Evolutionary conservation across 1,140 invertebrate species (phyloP), one percentile per base, ranked within the genome.

Genomic region (Hormaphis cornu): DNA sequence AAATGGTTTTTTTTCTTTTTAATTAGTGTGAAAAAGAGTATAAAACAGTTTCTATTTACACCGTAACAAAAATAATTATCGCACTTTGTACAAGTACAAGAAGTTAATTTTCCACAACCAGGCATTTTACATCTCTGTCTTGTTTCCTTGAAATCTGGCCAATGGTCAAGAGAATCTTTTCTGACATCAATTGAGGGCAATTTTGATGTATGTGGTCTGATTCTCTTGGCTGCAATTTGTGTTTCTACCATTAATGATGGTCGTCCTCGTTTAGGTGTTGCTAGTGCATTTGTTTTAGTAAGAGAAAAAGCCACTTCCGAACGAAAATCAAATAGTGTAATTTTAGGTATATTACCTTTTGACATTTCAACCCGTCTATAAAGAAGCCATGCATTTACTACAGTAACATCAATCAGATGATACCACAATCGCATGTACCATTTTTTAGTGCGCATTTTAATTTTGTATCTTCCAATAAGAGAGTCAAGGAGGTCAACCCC

Each of bases 381-480:
- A 20, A 75, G 52, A 0, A 77, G 66, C 74, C 76, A 76, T 1
- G 74, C 20, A 70, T 76, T 76, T 8, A 72, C 61, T 44, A 75
- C 69, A 10, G 73, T 69, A 16, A 76, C 46, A 37, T 76, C 73
- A 44, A 75, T 70, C 26, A 74, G 53, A 46, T 76, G 75, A 40
- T 75, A 76, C 56, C 76, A 76, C 12, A 76, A 33, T 7, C 73
- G 56, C n/a, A 76, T 75, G 37, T 77, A 73, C 74, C 75, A 78
- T 69, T 75, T 76, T 72, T 73, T 76, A 1, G 28, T 73, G 56
- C 74, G 76, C 69, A 77, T 75, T 71, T 63, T 74, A n/a, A 78
- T 76, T 56, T 73, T 70, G 70, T 79, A 77, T 69, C 73, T 69
- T 69, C 74, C 77, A 44, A 44, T 44, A n/a, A 44, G 18, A 4